Base-by-base conservation (phyloP, 1,140 invertebrate species). In the Philopotamus ludificatus region DNA sequence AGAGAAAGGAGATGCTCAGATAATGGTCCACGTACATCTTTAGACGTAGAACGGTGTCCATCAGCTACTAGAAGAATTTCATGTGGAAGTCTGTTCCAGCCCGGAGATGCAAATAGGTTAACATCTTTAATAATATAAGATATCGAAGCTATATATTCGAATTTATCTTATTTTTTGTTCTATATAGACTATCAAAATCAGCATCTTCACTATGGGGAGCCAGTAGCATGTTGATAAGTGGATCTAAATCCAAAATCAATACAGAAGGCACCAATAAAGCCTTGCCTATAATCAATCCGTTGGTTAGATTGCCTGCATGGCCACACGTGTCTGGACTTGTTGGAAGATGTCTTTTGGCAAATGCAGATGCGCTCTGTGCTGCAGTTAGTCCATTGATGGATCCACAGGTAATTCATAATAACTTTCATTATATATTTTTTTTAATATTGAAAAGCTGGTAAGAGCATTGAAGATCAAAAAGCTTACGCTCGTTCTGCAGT, bases 331-430 rank as follows among this genome's bases (percentile, higher is more conserved):
- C 76, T 2, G 77, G 79, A 0, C 78, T 80, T 63, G 79, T 80
- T 61, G 79, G 78, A 51, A 75, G 79, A 80, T 95, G 94, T 66
- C 82, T 98, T 8, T 78, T 98, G 47, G 94, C 95, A 23, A 97
- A 97, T 79, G 95, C 95, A n/a, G 95, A 97, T 78, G 93, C 95
- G 9, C 80, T 98, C 0, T 97, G 95, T 81, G 94, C 95, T 28
- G 92, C 94, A 3, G 94, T 93, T 10, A 94, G 93, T 67, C 94
- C 94, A 2, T 79, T 97, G 10, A 93, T 96, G 87, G 93, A 96
- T 77, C 88, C 90, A 0, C 68, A 70, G 39, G 67, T 66, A n/a
- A n/a, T n/a, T n/a, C n/a, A n/a, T n/a, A n/a, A n/a, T n/a, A n/a
- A n/a, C n/a, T n/a, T n/a, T n/a, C n/a, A n/a, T n/a, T n/a, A n/a